Percentiles rank a stretch among this genome's conserved stretches.
These are phyloP conservation scores for Heteropelma amictum DNA, from an alignment of 2,888 invertebrate genomes.

Conservation along the genomic window DNA sequence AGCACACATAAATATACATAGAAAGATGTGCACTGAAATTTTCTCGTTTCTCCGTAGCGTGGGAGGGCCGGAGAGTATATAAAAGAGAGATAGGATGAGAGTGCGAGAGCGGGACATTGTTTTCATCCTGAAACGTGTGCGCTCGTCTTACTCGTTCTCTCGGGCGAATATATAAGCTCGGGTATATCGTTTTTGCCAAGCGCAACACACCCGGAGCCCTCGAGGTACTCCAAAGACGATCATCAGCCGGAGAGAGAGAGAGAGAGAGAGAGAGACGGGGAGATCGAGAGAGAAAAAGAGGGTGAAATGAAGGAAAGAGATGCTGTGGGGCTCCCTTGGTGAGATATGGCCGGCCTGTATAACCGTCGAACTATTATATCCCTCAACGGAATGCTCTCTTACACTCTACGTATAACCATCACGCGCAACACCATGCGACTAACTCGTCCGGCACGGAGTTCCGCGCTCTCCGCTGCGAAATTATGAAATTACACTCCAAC, in stretches of 20 bases:
- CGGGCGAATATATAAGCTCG: slow-evolving; percentile 30
- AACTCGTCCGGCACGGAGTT: slow-evolving; percentile 51
- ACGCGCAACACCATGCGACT: slow-evolving; percentile 48
- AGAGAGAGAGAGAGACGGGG: not conserved
- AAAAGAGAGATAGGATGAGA: slow-evolving; percentile 9
- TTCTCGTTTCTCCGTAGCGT: slow-evolving; percentile 66
- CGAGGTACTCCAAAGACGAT: slow-evolving; percentile 50
- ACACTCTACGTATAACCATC: slow-evolving; percentile 26
- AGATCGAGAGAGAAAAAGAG: not conserved
- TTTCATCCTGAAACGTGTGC: slow-evolving; percentile 65
- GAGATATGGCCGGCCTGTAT: slow-evolving; percentile 76
- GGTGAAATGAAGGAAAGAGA: slow-evolving; percentile 60
- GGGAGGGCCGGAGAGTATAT: slow-evolving; percentile 67
- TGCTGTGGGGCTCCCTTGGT: slow-evolving; percentile 65
- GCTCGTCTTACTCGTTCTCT: slow-evolving; percentile 21
- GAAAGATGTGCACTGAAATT: not conserved
- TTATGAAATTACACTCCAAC: slow-evolving; percentile 73
- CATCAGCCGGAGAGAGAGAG: slow-evolving; percentile 17
- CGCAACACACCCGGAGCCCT: slow-evolving; percentile 41
- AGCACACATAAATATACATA: not conserved
- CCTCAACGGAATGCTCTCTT: slow-evolving; percentile 53
- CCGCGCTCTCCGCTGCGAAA: slow-evolving; percentile 63
- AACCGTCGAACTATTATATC: slow-evolving; percentile 76
- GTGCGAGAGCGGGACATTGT: slow-evolving; percentile 68
- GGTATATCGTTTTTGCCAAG: slow-evolving; percentile 43